phyloP scores from a whole-genome alignment of 2,888 invertebrate species.

The Cantharis nigra region DNA sequence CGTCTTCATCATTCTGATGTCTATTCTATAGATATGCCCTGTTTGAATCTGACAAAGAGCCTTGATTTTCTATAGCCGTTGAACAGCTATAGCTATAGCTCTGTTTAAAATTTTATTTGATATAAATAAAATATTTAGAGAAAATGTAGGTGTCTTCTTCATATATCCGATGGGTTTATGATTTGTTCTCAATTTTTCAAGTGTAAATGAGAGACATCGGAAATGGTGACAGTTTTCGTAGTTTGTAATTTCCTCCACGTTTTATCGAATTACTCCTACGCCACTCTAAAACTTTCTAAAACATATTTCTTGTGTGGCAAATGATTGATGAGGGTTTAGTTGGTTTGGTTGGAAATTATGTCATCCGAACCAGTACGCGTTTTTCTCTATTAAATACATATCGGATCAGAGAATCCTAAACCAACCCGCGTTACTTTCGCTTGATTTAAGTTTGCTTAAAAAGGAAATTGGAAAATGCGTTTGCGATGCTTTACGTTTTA shows the following conservation, averaged over 20 bases:
- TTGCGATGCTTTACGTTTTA: not conserved
- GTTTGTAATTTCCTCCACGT: not conserved
- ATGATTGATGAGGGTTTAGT: not conserved
- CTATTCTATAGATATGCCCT: no score
- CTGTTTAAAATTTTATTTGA: no score
- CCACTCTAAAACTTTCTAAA: not conserved
- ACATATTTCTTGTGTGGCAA: not conserved
- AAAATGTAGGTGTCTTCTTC: no score
- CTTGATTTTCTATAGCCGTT: no score
- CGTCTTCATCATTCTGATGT: no score
- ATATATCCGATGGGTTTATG: no score
- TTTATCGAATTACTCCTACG: not conserved
- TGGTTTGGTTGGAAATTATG: not conserved
- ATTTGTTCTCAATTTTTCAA: no score
- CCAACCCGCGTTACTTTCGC: not conserved
- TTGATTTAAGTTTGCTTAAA: not conserved
- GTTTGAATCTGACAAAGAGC: no score
- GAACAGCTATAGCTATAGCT: no score
- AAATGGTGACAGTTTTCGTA: not conserved
- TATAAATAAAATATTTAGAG: no score
- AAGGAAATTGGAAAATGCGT: not conserved
- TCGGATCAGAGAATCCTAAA: not conserved
- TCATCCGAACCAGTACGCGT: not conserved
- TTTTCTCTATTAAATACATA: not conserved
- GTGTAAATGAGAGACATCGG: not conserved